Conservation (phyloP, 2,113 vertebrate species). For the Myrmecophaga tridactyla region DNA sequence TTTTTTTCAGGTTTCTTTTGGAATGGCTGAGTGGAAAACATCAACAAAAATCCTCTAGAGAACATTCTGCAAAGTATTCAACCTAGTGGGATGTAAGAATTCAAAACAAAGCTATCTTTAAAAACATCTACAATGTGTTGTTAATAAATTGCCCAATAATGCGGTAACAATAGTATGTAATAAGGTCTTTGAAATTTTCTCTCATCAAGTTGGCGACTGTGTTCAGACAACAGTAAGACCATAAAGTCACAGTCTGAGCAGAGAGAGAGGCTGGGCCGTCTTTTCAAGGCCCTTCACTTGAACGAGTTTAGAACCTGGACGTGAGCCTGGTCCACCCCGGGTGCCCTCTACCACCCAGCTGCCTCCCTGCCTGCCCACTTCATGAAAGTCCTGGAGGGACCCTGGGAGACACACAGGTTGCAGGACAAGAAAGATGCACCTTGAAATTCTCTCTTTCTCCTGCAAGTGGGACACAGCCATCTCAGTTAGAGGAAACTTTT, state of each 20-base stretch:
- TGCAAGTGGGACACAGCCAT: neutral
- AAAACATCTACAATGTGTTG: slow-evolving; percentile 34
- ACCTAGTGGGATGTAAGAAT: slow-evolving; percentile 8
- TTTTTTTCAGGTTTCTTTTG: neutral
- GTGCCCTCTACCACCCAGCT: neutral
- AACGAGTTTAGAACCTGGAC: neutral
- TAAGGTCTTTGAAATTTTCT: neutral
- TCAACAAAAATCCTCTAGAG: slow-evolving; percentile 32
- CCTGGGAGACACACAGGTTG: neutral
- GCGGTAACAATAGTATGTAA: neutral
- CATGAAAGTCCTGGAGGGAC: neutral
- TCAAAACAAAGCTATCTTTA: slow-evolving; percentile 40
- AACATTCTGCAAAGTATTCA: slow-evolving; percentile 44
- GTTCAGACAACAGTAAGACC: slow-evolving; percentile 14
- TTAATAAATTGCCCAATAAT: neutral
- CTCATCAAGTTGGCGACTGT: neutral
- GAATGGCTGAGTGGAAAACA: neutral
- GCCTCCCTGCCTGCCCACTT: neutral
- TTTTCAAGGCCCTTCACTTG: neutral
- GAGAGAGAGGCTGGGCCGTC: neutral
- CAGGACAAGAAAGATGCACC: neutral
- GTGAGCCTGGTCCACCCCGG: rapidly evolving
- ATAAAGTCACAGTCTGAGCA: slow-evolving; percentile 19
- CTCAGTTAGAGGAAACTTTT: neutral
- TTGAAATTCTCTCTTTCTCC: neutral